Conservation (phyloP, 2,888 invertebrate genomes). For the Acleris holmiana region DNA sequence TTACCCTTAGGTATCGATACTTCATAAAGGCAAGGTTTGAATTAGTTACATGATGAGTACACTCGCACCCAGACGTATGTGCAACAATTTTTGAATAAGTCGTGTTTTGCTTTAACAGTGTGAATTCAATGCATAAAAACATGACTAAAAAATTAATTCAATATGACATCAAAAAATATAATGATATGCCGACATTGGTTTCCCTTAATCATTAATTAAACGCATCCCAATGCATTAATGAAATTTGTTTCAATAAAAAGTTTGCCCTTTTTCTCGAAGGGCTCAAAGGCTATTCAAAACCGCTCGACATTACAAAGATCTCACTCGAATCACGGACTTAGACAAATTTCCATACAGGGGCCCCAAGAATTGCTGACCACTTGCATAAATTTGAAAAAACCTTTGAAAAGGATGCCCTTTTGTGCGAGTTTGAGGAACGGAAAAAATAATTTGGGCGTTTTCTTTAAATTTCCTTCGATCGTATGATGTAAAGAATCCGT, state of each 20-base stretch:
- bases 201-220: constrained; percentile 10
- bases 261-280: constrained; percentile 41
- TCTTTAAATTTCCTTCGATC: constrained; percentile 47
- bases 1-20: neutral
- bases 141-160: no score
- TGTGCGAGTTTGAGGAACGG: constrained; percentile 67
- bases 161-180: no score
- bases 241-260: constrained; percentile 33
- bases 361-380: constrained; percentile 68
- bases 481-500: constrained; percentile 51
- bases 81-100: no score
- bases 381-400: constrained; percentile 78
- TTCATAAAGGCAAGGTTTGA: no score
- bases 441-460: constrained; percentile 78
- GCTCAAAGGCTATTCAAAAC: constrained; percentile 28
- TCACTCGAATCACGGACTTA: constrained; percentile 23
- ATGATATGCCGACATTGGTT: neutral
- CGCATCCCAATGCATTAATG: constrained; percentile 28
- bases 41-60: no score
- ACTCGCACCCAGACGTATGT: no score
- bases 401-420: constrained; percentile 70
- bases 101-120: no score
- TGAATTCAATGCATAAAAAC: no score
- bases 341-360: constrained; percentile 26
- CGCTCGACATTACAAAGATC: constrained; percentile 30